These are phyloP conservation scores for Scaptomyza graminum DNA, from an alignment of 1,140 invertebrate species.

Conservation along the genomic window DNA sequence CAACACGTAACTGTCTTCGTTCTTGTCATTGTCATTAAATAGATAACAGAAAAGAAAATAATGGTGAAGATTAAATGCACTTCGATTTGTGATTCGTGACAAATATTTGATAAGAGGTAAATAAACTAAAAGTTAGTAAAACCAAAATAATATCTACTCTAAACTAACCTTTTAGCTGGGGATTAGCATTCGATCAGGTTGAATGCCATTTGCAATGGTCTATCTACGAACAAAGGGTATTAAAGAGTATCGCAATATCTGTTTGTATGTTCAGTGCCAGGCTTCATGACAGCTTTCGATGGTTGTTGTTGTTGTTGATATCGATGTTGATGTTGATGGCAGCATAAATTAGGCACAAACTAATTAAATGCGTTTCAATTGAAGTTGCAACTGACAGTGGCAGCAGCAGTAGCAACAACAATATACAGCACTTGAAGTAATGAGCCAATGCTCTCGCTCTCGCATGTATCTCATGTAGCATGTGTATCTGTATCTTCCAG, in stretches of 20 bases:
- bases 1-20: conserved; percentile 28
- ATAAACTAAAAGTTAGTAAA: no score
- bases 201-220: no score
- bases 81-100: background rate
- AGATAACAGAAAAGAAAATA: conserved; percentile 10
- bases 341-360: conserved; percentile 63
- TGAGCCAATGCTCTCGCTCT: conserved; percentile 23
- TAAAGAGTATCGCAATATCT: conserved; percentile 11
- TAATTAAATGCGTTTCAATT: conserved; percentile 66
- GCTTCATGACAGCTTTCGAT: conserved; percentile 34
- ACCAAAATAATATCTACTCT: no score
- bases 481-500: conserved; percentile 38
- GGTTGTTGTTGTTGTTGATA: conserved; percentile 5
- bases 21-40: conserved; percentile 27
- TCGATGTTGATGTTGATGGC: conserved; percentile 35
- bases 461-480: conserved; percentile 19
- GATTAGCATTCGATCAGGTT: no score
- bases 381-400: conserved; percentile 54
- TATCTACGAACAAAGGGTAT: background rate
- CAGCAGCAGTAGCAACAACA: conserved; percentile 1
- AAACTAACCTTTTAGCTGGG: no score
- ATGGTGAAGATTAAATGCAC: conserved; percentile 3
- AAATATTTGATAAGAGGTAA: no score
- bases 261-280: no score
- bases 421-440: conserved; percentile 14